Conservation (phyloP, 1,140 invertebrate species). For the Diabrotica undecimpunctata region DNA sequence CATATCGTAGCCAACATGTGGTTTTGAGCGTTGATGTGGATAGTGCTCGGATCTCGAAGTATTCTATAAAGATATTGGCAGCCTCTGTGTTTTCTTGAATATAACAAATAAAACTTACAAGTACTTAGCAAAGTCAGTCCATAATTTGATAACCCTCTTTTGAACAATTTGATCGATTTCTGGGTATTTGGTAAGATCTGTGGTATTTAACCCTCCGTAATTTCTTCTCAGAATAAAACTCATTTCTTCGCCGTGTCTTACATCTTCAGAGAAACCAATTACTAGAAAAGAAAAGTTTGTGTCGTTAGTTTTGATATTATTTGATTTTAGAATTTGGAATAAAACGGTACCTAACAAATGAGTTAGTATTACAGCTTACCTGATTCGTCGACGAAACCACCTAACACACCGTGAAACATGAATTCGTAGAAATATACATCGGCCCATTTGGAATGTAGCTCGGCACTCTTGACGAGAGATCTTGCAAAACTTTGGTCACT, state of each 20-base stretch:
- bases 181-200: constrained; percentile 22
- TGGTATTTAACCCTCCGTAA: constrained; percentile 14
- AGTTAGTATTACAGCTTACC: constrained; percentile 5
- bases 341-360: neutral
- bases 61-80: no score
- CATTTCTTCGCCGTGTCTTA: constrained; percentile 13
- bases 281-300: constrained; percentile 7
- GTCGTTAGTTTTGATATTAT: neutral
- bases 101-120: constrained; percentile 15
- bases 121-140: constrained; percentile 23
- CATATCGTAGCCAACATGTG: no score
- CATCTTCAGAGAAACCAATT: constrained; percentile 8
- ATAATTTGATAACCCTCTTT: constrained; percentile 16
- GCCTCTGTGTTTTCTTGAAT: no score
- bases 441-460: constrained; percentile 14
- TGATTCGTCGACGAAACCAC: constrained; percentile 14
- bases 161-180: constrained; percentile 17
- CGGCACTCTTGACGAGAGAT: constrained; percentile 23
- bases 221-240: constrained; percentile 11
- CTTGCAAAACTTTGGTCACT: constrained; percentile 19
- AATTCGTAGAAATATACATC: constrained; percentile 25
- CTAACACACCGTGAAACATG: constrained; percentile 19
- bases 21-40: no score
- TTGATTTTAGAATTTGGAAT: neutral
- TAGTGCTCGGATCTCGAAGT: no score